Evolutionary conservation across 2,888 invertebrate genomes (phyloP), one percentile per base, ranked within the genome.

Genomic region (Drosophila subquinaria): DNA sequence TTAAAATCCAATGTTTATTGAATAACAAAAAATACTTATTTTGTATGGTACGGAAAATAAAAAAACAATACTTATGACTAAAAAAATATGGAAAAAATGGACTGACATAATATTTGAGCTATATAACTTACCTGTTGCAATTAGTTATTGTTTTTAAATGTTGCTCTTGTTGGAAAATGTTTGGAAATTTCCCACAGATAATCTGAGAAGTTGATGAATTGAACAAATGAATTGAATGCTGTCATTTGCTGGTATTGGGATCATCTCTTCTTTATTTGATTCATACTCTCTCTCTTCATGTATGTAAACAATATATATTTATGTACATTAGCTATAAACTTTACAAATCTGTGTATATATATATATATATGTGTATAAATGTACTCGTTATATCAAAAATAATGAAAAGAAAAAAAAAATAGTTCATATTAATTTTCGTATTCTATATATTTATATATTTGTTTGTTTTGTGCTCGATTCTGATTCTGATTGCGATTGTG

Each of bases 161-260:
- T 23, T 23, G 2, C 4, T 23, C 23, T 4, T 23, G 23, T 23
- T 23, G 23, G 23, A 23, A 23, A 23, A 23, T 4, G 23, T 17
- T 17, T 1, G 17, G 17, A 17, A 17, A 17, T 17, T 17, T 17
- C 17, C 17, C 1, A 17, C 1, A 17, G 20, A 9, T 15, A n/a
- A 40, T 9, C 40, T 10, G 9, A 40, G 15, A 17, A 40, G 9
- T 0, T 9, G 40, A 3, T 15, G 40, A 15, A 9, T 15, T 3
- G 20, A 51, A 20, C 8, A 35, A 51, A 13, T 48, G 2, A 27
- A 35, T 45, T 4, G 2, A 9, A 6, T 40, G 6, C 9, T 35
- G 36, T 10, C 2, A 53, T 51, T 79, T 71, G 67, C 82, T 65
- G 61, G 73, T 64, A 81, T 69, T 71, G 63, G 82, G 74, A 52